These are phyloP conservation scores for Melanaphis sacchari DNA, from an alignment of 1,140 invertebrate genomes.

Conservation along the genomic window DNA sequence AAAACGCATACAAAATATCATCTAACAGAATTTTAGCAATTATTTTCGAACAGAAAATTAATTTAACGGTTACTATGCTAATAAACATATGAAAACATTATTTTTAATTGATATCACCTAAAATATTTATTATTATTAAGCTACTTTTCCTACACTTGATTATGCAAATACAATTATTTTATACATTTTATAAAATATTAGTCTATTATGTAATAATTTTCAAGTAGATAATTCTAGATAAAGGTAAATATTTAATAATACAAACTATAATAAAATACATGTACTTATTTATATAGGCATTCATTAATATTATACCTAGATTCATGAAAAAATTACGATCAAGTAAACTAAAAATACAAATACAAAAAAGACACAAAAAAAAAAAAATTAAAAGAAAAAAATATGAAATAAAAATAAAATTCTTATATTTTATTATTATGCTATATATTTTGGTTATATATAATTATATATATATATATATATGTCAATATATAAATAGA, in stretches of 20 bases:
- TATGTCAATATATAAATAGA: too few species aligned
- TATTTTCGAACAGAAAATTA: background rate
- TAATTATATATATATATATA: too few species aligned
- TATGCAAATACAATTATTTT: background rate
- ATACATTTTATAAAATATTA: background rate
- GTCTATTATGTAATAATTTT: background rate
- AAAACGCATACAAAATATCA: background rate
- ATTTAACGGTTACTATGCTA: background rate
- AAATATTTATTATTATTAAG: background rate
- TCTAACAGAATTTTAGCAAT: background rate
- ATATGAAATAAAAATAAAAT: too few species aligned
- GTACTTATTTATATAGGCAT: background rate
- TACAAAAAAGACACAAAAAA: too few species aligned
- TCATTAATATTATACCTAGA: background rate
- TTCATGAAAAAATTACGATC: too few species aligned
- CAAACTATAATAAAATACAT: background rate
- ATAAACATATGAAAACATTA: background rate
- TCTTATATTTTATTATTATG: too few species aligned
- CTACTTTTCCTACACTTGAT: background rate
- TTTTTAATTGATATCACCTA: background rate
- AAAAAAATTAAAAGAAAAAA: too few species aligned
- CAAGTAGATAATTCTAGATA: background rate
- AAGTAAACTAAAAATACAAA: too few species aligned
- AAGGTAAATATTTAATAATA: background rate
- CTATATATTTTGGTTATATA: too few species aligned